Conservation (phyloP, 2,888 invertebrate genomes). For the Agriopis marginaria region DNA sequence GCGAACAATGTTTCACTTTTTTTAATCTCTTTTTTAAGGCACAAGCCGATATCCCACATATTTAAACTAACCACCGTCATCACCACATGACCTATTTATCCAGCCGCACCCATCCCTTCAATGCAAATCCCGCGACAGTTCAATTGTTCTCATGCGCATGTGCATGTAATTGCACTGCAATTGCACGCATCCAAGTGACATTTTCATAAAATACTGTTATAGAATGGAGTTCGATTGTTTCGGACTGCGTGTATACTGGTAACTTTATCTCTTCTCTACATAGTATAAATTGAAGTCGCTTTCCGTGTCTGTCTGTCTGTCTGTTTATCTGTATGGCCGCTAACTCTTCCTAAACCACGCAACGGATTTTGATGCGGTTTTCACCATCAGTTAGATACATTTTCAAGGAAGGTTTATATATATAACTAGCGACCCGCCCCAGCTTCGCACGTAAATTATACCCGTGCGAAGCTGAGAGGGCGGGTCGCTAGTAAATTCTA, state of each 20-base stretch:
- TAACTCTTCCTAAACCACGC: too few species aligned
- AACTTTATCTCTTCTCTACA: too few species aligned
- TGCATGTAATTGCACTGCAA: slow-evolving; percentile 41
- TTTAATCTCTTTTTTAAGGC: neutral
- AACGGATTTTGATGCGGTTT: too few species aligned
- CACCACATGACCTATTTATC: slow-evolving; percentile 52
- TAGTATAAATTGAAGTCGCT: too few species aligned
- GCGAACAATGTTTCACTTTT: neutral
- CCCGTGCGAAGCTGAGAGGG: too few species aligned
- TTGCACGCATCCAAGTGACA: slow-evolving; percentile 41
- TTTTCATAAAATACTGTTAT: slow-evolving; percentile 55
- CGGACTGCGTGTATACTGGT: neutral
- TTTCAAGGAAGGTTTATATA: too few species aligned
- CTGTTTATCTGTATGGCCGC: too few species aligned
- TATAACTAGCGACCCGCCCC: too few species aligned
- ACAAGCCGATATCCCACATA: neutral
- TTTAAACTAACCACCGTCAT: slow-evolving; percentile 39
- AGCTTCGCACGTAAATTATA: too few species aligned
- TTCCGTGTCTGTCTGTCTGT: too few species aligned
- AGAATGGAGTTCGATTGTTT: slow-evolving; percentile 30
- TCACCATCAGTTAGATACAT: too few species aligned
- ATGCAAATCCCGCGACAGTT: slow-evolving; percentile 58
- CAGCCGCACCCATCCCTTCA: slow-evolving; percentile 49
- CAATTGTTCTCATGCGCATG: slow-evolving; percentile 52
- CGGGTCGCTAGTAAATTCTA: too few species aligned